Evolutionary conservation across 2,113 vertebrate species (phyloP).

Genomic region (Saimiri boliviensis): DNA sequence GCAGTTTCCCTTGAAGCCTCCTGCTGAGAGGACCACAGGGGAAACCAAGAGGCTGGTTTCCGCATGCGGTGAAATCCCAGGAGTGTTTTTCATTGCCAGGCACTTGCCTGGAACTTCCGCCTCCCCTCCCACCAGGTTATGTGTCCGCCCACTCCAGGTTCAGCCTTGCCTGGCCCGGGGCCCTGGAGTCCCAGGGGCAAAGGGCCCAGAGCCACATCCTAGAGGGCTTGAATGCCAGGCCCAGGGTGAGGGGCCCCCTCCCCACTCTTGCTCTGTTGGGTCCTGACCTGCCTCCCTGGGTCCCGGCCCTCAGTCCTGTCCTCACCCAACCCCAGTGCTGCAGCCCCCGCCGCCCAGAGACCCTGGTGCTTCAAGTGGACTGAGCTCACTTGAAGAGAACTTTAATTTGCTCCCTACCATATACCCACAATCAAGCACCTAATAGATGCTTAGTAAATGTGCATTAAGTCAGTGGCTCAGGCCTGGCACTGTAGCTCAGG

Average conservation of each 20-base stretch:
- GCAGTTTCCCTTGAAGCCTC: not conserved
- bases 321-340: not conserved
- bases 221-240: not conserved
- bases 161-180: not conserved
- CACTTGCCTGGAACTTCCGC: not conserved
- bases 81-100: rapidly evolving
- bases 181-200: not conserved
- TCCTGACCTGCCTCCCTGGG: not conserved
- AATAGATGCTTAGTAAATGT: not conserved
- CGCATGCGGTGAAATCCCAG: not conserved
- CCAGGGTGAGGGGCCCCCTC: not conserved
- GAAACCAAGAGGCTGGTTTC: not conserved
- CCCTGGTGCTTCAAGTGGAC: not conserved
- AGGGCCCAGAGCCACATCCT: not conserved
- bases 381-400: not conserved
- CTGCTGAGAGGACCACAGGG: not conserved
- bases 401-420: not conserved
- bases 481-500: too few species aligned
- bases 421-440: not conserved
- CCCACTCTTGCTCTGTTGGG: not conserved
- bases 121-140: not conserved
- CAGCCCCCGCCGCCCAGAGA: not conserved
- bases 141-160: too few species aligned
- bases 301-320: not conserved
- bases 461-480: not conserved